phyloP scores from a whole-genome alignment of 2,888 invertebrate species.

The Thymelicus sylvestris region DNA sequence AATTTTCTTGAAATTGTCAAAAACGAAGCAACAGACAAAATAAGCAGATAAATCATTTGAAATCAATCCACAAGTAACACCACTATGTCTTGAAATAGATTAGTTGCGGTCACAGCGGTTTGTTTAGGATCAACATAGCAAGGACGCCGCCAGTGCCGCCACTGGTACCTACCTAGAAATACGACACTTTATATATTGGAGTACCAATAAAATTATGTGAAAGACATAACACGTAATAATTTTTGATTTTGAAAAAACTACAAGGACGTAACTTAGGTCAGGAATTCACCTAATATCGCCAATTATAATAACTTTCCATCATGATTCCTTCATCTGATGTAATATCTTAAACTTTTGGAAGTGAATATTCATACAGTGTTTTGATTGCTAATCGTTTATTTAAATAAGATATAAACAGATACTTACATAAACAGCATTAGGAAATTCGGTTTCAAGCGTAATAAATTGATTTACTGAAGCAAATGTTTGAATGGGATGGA shows the following conservation, averaged over 20 bases:
- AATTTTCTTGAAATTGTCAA: background rate
- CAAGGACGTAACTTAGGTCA: too few species aligned
- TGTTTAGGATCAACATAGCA: conserved; percentile 21
- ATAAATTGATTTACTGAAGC: conserved; percentile 7
- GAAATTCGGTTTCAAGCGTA: conserved; percentile 13
- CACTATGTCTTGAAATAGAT: conserved; percentile 22
- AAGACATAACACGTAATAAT: too few species aligned
- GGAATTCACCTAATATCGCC: background rate
- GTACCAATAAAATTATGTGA: too few species aligned
- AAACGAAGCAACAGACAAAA: conserved; percentile 37
- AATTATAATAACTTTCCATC: background rate
- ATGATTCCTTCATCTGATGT: too few species aligned
- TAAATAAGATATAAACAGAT: background rate
- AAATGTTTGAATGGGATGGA: conserved; percentile 15
- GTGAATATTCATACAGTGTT: too few species aligned
- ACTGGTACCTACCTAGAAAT: background rate
- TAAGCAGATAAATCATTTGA: conserved; percentile 20
- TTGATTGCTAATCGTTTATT: too few species aligned
- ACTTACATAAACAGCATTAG: background rate
- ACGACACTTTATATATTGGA: background rate
- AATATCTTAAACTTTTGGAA: too few species aligned
- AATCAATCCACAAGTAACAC: conserved; percentile 21
- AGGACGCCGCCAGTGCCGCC: background rate
- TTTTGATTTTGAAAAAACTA: too few species aligned
- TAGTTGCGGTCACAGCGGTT: conserved; percentile 13